phyloP scores from a whole-genome alignment of 2,113 vertebrate genomes.

The Scomber scombrus region DNA sequence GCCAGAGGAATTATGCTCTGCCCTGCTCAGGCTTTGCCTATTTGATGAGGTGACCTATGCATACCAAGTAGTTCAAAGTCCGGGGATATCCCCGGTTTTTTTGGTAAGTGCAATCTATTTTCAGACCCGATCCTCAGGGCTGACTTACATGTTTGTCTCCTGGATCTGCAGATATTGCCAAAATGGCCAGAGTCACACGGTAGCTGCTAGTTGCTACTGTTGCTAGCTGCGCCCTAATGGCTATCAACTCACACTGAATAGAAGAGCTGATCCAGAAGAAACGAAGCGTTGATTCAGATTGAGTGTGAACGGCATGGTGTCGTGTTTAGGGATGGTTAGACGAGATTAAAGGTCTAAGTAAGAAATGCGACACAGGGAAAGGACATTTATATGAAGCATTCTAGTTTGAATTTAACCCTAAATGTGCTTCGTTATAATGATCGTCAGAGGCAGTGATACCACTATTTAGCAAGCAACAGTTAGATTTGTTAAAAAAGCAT shows the following conservation, averaged over 20 bases:
- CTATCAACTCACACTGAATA: neutral
- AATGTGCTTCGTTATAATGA: neutral
- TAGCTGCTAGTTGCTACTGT: slow-evolving; percentile 69
- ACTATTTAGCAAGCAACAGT: slow-evolving; percentile 28
- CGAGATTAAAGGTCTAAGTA: neutral
- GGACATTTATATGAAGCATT: neutral
- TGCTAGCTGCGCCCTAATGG: slow-evolving; percentile 58
- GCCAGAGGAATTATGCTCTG: slow-evolving; percentile 63
- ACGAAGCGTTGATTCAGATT: neutral
- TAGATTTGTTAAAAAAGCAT: neutral
- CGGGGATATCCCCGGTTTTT: slow-evolving; percentile 80
- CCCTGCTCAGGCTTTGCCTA: slow-evolving; percentile 57
- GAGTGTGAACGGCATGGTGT: neutral
- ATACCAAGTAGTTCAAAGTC: slow-evolving; percentile 64
- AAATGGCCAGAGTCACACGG: slow-evolving; percentile 70
- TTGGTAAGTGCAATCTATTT: slow-evolving; percentile 78
- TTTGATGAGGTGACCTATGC: slow-evolving; percentile 80
- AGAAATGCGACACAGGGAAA: slow-evolving; percentile 45
- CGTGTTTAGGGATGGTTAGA: neutral
- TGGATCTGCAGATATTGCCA: slow-evolving; percentile 62
- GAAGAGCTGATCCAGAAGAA: neutral
- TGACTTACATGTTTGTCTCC: slow-evolving; percentile 26
- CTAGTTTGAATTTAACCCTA: neutral
- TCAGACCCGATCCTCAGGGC: neutral
- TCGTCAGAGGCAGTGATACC: neutral